phyloP scores from a whole-genome alignment of 2,113 vertebrate genomes.

The Alexandromys fortis region DNA sequence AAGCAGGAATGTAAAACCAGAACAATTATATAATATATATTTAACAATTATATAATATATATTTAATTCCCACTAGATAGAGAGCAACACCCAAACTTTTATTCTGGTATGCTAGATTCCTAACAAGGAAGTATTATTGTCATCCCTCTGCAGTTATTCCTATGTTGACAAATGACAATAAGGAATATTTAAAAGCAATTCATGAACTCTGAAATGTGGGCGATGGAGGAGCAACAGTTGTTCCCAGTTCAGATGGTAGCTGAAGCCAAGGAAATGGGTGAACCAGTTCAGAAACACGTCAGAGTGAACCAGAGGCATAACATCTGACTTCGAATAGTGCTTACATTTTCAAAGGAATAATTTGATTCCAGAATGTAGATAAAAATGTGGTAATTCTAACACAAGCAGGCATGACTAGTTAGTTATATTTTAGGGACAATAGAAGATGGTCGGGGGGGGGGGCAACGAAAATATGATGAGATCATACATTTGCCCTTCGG shows the following conservation, averaged over 20 bases:
- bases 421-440: not conserved
- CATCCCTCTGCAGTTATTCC: not conserved
- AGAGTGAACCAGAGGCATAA: not conserved
- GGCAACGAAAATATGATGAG: not conserved
- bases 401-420: not conserved
- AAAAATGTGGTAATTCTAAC: not conserved
- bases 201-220: not conserved
- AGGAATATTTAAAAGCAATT: constrained; percentile 26
- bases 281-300: not conserved
- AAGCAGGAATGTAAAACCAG: not conserved
- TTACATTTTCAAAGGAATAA: not conserved
- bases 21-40: not conserved
- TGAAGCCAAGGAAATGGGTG: constrained; percentile 3
- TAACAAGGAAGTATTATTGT: not conserved
- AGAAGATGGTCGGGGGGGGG: not conserved
- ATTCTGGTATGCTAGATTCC: not conserved
- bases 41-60: not conserved
- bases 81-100: not conserved
- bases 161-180: not conserved
- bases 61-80: not conserved
- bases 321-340: not conserved
- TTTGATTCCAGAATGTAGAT: not conserved
- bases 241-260: not conserved
- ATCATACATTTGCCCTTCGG: not conserved
- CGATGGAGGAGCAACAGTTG: not conserved